These are phyloP conservation scores for Thalassophryne amazonica DNA, from an alignment of 2,797 vertebrate genomes.

Conservation along the genomic window DNA sequence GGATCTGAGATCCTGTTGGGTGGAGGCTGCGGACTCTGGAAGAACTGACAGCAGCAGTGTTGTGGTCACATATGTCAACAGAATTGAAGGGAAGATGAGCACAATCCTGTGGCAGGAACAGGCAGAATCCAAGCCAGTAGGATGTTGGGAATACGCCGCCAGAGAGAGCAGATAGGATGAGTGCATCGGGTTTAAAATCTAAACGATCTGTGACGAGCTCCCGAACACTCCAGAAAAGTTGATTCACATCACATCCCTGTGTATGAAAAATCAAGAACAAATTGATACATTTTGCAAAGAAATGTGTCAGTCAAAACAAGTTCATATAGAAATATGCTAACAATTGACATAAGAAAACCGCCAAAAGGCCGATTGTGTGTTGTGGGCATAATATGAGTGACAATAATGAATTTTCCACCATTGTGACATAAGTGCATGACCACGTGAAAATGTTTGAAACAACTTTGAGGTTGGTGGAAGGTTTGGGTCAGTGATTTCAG, in stretches of 20 bases:
- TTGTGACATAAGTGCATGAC: too few relatives aligned
- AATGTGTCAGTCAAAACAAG: too few relatives aligned
- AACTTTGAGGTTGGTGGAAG: slow-evolving; percentile 4
- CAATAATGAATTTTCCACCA: too few relatives aligned
- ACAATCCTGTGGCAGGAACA: slow-evolving; percentile 8
- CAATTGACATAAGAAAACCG: too few relatives aligned
- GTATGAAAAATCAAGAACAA: slow-evolving; percentile 19
- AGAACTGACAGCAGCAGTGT: neutral
- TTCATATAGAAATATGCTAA: too few relatives aligned
- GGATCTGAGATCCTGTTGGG: too few relatives aligned
- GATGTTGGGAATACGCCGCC: slow-evolving; percentile 28
- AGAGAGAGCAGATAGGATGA: slow-evolving; percentile 32
- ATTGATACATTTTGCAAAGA: slow-evolving; percentile 6
- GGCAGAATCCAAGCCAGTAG: slow-evolving; percentile 23
- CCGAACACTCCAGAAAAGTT: slow-evolving; percentile 27
- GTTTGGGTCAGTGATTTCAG: slow-evolving; percentile 7
- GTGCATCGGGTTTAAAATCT: slow-evolving; percentile 28
- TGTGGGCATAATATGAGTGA: too few relatives aligned
- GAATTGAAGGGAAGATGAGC: slow-evolving; percentile 22
- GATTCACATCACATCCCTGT: slow-evolving; percentile 17
- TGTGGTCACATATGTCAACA: slow-evolving; percentile 28
- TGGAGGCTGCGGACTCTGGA: slow-evolving; percentile 9
- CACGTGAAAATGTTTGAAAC: neutral
- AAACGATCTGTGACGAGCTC: slow-evolving; percentile 20
- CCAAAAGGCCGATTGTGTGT: too few relatives aligned